phyloP scores from a whole-genome alignment of 2,797 vertebrate genomes.

The Oreochromis mossambicus region DNA sequence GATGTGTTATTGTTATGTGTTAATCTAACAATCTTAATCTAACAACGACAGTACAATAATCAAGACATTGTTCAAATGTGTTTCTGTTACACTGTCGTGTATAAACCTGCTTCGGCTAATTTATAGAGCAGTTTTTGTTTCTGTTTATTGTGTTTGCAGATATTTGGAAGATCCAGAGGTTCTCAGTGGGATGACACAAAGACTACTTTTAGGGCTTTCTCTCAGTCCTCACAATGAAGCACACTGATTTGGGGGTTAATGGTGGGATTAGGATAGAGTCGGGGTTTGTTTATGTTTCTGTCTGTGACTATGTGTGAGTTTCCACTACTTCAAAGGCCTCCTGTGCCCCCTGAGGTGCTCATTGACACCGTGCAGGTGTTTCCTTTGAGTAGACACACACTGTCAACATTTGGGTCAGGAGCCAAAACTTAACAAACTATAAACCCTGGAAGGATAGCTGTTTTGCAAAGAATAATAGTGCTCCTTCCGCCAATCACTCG shows the following conservation, averaged over 20 bases:
- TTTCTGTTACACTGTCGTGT: not conserved
- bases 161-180: not conserved
- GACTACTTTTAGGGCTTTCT: not conserved
- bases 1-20: not conserved
- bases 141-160: not conserved
- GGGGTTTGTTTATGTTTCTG: conserved; percentile 33
- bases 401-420: conserved; percentile 50
- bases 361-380: conserved; percentile 55
- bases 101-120: not conserved
- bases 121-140: not conserved
- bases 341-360: conserved; percentile 32
- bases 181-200: not conserved
- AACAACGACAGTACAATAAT: not conserved
- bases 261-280: not conserved
- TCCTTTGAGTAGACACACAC: conserved; percentile 43
- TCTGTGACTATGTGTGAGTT: conserved; percentile 43
- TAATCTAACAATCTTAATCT: not conserved
- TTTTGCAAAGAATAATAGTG: not conserved
- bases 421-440: conserved; percentile 25
- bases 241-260: not conserved
- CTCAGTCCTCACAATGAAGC: not conserved
- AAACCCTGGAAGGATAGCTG: conserved; percentile 1
- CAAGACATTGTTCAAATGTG: not conserved
- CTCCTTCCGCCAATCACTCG: not conserved
- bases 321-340: conserved; percentile 56